These are phyloP conservation scores for Onychostruthus taczanowskii DNA, from an alignment of 2,113 vertebrate genomes.

Conservation along the genomic window DNA sequence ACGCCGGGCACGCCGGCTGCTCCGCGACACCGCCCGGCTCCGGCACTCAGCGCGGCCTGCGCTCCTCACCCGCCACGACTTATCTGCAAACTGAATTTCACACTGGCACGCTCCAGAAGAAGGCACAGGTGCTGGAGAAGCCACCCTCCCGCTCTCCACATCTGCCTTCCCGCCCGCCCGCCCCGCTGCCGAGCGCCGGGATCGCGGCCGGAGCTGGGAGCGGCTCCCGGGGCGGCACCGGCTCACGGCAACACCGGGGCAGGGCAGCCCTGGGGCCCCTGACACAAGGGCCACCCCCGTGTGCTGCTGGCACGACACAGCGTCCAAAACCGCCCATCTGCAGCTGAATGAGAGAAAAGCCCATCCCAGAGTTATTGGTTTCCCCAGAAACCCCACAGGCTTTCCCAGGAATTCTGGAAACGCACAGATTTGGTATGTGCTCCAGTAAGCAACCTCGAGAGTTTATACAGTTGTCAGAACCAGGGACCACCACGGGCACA, in stretches of 20 bases:
- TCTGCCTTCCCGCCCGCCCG: background rate
- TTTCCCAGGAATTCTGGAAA: constrained; percentile 2
- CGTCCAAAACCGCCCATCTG: background rate
- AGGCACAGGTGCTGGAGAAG: background rate
- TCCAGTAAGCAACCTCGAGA: background rate
- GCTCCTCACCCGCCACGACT: background rate
- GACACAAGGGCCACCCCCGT: background rate
- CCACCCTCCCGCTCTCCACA: background rate
- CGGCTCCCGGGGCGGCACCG: background rate
- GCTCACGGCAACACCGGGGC: fast-evolving
- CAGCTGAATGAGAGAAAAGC: background rate
- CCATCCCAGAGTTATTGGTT: background rate
- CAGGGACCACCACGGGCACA: background rate
- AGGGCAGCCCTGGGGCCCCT: background rate
- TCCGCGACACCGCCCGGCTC: background rate
- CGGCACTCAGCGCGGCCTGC: background rate
- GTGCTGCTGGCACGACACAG: background rate
- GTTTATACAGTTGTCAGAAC: background rate
- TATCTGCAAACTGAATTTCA: background rate
- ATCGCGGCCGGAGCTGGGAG: background rate
- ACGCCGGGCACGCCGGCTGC: background rate
- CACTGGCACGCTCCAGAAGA: background rate
- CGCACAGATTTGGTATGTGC: background rate
- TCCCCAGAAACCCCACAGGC: constrained; percentile 6
- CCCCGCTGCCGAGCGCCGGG: fast-evolving